Evolutionary conservation across 2,113 vertebrate genomes (phyloP), one percentile per base, ranked within the genome.

Genomic region (Numenius arquata): DNA sequence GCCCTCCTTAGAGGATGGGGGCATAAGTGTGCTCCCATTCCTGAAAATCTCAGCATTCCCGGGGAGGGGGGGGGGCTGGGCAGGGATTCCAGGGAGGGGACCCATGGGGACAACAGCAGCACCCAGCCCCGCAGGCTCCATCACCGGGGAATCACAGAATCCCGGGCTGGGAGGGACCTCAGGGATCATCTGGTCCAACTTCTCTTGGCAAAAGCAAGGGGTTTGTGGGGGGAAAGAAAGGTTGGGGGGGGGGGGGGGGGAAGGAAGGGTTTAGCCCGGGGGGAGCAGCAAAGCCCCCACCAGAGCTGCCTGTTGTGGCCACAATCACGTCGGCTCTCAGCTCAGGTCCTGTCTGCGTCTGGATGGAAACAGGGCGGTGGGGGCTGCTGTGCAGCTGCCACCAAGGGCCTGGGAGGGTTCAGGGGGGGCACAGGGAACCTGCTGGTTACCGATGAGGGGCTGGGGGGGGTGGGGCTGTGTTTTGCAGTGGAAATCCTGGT

Each of bases 401-500:
- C 30, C 25, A 5, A 43, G 15, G 43, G 43, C 43, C 43, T 15
- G 41, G 56, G 19, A 8, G 3, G 21, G 12, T n/a, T n/a, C n/a
- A n/a, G n/a, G 43, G 53, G 43, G 30, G 3, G 6, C 11, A 12
- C 1, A 1, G 10, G 61, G 71, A 90, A 34, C 52, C 74, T 22
- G 8, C 1, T 19, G 45, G 1, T 55, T 48, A 15, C 59, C 66
- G 11, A 6, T 5, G 14, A 40, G 58, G 29, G 12, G 68, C 76
- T 5, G 23, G 3, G 20, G 22, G 4, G 15, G 36, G 52, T 12
- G 15, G 29, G 53, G 53, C 29, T 29, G 27, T 78, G 32, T 32
- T 76, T 58, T 15, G 34, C 97, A 99, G 99, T 99, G 98, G 96
- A 97, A 63, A 99, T 99, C 73, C 96, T 99, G 96, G 97, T 98